Conservation (phyloP, 2,113 vertebrate species). For the Mungos mungo region DNA sequence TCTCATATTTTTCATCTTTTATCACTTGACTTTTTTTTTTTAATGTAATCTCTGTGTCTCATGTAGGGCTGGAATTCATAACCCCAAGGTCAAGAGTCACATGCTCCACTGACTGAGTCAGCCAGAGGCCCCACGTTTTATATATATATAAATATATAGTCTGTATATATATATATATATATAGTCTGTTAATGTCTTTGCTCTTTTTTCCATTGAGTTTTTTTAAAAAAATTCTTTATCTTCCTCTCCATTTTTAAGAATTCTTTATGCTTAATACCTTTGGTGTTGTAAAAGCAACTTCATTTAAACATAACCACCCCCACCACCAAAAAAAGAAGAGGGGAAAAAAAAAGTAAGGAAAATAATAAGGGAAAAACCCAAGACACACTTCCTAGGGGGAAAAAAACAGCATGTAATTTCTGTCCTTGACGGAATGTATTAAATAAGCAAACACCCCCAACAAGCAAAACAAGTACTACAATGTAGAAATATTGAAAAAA, state of each 20-base stretch:
- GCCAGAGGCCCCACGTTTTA: background rate
- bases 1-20: background rate
- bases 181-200: background rate
- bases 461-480: too few relatives aligned
- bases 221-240: background rate
- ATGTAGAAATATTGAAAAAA: too few relatives aligned
- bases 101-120: background rate
- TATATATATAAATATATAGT: too few relatives aligned
- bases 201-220: background rate
- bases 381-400: too few relatives aligned
- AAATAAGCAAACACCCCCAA: too few relatives aligned
- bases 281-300: too few relatives aligned
- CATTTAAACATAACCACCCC: too few relatives aligned
- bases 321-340: too few relatives aligned
- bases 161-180: background rate
- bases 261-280: background rate
- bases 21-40: background rate
- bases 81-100: background rate
- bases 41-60: background rate
- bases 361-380: too few relatives aligned
- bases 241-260: background rate
- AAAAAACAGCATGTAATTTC: too few relatives aligned
- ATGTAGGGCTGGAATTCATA: background rate
- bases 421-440: too few relatives aligned
- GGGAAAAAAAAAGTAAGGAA: too few relatives aligned